Evolutionary conservation across 2,797 vertebrate species (phyloP).

Genomic region (Fringilla coelebs): DNA sequence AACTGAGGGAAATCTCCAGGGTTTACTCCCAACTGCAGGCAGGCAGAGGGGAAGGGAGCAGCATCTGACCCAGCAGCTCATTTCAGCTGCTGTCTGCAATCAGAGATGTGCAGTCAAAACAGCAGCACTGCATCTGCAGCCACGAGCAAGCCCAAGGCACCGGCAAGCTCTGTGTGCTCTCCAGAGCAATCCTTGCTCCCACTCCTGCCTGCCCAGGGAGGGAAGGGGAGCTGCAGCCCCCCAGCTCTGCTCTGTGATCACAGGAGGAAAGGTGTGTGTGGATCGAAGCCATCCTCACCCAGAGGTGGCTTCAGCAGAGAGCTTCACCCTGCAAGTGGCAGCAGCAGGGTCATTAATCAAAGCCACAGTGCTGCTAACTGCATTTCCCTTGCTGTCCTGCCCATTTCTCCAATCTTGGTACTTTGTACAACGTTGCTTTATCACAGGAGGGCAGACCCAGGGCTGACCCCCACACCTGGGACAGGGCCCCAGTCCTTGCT

Average conservation of each 20-base stretch:
- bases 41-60: background rate
- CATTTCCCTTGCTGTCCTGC: background rate
- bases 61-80: background rate
- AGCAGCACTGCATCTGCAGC: background rate
- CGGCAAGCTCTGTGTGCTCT: background rate
- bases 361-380: background rate
- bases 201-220: fast-evolving
- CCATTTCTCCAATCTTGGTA: background rate
- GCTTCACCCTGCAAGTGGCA: background rate
- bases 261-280: background rate
- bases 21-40: slow-evolving; percentile 13
- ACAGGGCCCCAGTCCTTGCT: background rate
- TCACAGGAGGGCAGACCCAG: background rate
- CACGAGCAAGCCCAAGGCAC: background rate
- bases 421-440: background rate
- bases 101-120: background rate
- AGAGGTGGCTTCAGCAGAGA: background rate
- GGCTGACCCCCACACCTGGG: background rate
- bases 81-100: background rate
- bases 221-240: background rate
- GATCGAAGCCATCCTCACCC: background rate
- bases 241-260: background rate
- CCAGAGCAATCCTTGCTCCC: background rate
- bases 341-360: background rate
- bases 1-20: slow-evolving; percentile 8